phyloP scores from a whole-genome alignment of 1,140 invertebrate species.

The Grapholita molesta region DNA sequence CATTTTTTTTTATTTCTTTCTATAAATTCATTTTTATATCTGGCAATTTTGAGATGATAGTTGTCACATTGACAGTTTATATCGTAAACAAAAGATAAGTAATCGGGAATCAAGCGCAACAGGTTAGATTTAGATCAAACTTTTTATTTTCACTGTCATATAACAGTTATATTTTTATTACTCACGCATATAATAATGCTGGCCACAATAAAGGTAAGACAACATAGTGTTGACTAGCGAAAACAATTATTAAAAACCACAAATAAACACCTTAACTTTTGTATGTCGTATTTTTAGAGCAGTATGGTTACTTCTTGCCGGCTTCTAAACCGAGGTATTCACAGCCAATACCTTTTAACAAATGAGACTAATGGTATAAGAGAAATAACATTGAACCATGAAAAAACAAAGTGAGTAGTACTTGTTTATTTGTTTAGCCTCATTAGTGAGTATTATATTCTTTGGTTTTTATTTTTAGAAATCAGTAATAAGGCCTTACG shows the following conservation, averaged over 20 bases:
- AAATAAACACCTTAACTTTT: not conserved
- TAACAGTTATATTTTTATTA: not conserved
- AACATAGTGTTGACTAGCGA: not conserved
- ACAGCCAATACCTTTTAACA: slow-evolving; percentile 47
- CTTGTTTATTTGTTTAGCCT: not conserved
- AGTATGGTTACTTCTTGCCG: slow-evolving; percentile 28
- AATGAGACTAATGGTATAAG: slow-evolving; percentile 58
- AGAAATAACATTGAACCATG: slow-evolving; percentile 65
- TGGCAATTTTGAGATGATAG: slow-evolving; percentile 28
- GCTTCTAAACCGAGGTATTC: slow-evolving; percentile 31
- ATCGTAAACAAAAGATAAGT: not conserved
- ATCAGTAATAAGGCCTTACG: too few species aligned
- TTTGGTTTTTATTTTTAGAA: too few species aligned
- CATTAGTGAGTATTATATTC: too few species aligned
- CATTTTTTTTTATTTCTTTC: slow-evolving; percentile 19
- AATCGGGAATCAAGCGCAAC: not conserved
- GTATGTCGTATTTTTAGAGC: slow-evolving; percentile 43
- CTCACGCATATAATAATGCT: slow-evolving; percentile 21
- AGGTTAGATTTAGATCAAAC: not conserved
- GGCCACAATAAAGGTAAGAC: slow-evolving; percentile 31
- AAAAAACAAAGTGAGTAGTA: slow-evolving; percentile 64
- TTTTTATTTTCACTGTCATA: not conserved
- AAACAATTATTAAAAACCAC: not conserved
- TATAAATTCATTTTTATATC: slow-evolving; percentile 18
- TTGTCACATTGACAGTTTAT: not conserved